Percentiles rank a stretch among this genome's conserved stretches.
Evolutionary conservation across 2,113 vertebrate species (phyloP).

Genomic region (Cottus gobio): DNA sequence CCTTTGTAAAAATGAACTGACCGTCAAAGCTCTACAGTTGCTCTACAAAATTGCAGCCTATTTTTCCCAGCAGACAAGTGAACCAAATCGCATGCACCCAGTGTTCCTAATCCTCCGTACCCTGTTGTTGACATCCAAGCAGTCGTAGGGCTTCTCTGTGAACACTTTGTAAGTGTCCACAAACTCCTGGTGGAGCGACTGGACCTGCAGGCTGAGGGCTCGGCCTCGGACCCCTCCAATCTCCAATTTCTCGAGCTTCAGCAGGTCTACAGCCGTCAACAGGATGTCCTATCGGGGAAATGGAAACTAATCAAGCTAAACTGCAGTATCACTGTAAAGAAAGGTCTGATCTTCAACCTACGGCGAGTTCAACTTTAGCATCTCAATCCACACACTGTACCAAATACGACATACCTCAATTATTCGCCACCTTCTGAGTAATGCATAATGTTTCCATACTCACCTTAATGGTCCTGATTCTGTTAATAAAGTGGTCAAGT

Average conservation of each 20-base stretch:
- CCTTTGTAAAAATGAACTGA: slow-evolving; percentile 20
- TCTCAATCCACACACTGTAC: not conserved
- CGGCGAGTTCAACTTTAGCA: not conserved
- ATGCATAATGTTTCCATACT: slow-evolving; percentile 40
- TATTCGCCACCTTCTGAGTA: not conserved
- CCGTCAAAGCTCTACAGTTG: slow-evolving; percentile 1
- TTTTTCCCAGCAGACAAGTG: not conserved
- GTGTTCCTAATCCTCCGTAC: slow-evolving; percentile 70
- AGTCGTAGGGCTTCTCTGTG: slow-evolving; percentile 85
- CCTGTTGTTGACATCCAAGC: slow-evolving; percentile 83
- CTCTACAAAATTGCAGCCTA: not conserved
- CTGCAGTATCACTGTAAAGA: not conserved
- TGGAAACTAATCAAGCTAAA: not conserved
- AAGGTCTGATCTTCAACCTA: not conserved
- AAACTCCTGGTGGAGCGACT: slow-evolving; percentile 85
- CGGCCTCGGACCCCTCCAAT: slow-evolving; percentile 89
- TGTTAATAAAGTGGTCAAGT: slow-evolving; percentile 85
- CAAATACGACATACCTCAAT: not conserved
- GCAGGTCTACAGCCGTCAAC: slow-evolving; percentile 86
- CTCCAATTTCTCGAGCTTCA: slow-evolving; percentile 90
- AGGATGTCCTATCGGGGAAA: slow-evolving; percentile 84
- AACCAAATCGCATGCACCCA: not conserved
- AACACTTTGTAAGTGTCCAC: slow-evolving; percentile 83
- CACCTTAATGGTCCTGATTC: slow-evolving; percentile 85
- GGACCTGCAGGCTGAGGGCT: slow-evolving; percentile 85